Conservation (phyloP, 2,113 vertebrate species). For the Colaptes auratus region DNA sequence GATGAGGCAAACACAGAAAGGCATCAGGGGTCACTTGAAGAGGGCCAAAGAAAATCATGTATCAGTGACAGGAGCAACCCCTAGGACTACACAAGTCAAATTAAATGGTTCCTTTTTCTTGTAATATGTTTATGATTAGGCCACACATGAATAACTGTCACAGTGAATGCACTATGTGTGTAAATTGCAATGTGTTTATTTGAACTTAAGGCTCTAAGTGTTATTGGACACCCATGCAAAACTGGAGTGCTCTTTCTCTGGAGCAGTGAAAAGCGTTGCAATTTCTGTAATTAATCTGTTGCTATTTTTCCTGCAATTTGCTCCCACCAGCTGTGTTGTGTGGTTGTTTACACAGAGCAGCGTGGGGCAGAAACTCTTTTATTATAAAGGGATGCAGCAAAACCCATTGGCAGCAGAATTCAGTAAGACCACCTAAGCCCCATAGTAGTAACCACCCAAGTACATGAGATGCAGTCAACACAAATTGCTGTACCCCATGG, state of each 20-base stretch:
- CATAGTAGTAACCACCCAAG: neutral
- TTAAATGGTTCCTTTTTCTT: constrained; percentile 24
- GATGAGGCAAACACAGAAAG: neutral
- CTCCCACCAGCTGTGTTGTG: neutral
- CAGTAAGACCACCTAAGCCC: neutral
- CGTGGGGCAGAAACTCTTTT: neutral
- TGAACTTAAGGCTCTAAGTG: neutral
- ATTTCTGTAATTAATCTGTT: neutral
- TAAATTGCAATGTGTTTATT: neutral
- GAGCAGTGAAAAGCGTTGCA: neutral
- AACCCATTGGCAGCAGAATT: neutral
- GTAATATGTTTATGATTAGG: neutral
- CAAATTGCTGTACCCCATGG: neutral
- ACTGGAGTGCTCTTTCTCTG: neutral
- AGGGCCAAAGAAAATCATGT: neutral
- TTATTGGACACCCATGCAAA: neutral
- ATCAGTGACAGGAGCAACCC: neutral
- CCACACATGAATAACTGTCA: neutral
- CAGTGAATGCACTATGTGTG: neutral
- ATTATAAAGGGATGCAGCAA: neutral
- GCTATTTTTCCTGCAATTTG: neutral
- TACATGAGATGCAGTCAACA: neutral
- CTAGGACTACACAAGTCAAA: neutral
- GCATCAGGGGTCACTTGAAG: neutral
- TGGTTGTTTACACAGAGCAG: neutral